Evolutionary conservation across 2,113 vertebrate species (phyloP).

Genomic region (Callorhinus ursinus): DNA sequence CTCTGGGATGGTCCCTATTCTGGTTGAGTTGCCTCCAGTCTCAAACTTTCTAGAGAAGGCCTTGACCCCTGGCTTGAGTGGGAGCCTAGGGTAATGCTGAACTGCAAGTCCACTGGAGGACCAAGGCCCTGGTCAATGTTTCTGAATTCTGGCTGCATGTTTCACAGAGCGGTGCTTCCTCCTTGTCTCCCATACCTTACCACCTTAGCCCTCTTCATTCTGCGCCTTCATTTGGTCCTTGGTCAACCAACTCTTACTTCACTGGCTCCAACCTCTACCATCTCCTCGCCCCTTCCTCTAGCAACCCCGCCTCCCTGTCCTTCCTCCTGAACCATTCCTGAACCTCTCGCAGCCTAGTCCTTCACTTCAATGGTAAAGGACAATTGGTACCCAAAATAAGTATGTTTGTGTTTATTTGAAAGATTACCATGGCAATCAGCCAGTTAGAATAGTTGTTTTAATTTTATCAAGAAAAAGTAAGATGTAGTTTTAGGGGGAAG

Average conservation of each 20-base stretch:
- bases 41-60: not conserved
- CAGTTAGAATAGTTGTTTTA: not conserved
- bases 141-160: not conserved
- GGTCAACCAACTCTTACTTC: not conserved
- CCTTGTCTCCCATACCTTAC: not conserved
- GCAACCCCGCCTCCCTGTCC: not conserved
- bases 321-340: not conserved
- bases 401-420: not conserved
- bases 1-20: not conserved
- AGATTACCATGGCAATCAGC: not conserved
- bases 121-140: not conserved
- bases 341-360: too few relatives aligned
- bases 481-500: not conserved
- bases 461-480: not conserved
- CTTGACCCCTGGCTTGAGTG: not conserved
- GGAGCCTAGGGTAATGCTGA: not conserved
- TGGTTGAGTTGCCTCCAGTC: not conserved
- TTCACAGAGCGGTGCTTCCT: not conserved
- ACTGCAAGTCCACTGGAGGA: too few relatives aligned
- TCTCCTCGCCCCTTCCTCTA: not conserved
- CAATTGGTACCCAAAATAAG: not conserved
- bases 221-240: not conserved
- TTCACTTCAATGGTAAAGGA: not conserved
- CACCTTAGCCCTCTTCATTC: not conserved
- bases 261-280: not conserved